Evolutionary conservation across 2,113 vertebrate genomes (phyloP).

Genomic region (Bungarus multicinctus): DNA sequence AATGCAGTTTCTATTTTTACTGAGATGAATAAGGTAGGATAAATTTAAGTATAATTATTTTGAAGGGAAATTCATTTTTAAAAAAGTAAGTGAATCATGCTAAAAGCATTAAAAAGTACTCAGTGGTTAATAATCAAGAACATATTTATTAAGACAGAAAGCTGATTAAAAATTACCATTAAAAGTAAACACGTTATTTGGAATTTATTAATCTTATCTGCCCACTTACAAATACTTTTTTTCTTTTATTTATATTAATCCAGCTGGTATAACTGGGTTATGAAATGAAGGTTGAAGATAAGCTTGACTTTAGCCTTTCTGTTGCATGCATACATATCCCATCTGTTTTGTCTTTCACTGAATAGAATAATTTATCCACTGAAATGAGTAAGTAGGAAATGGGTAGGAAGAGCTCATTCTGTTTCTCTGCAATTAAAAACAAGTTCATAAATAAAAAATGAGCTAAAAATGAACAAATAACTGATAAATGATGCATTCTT

Average conservation of each 20-base stretch:
- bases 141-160: background rate
- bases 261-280: background rate
- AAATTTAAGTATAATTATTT: background rate
- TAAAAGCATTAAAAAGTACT: background rate
- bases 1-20: background rate
- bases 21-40: background rate
- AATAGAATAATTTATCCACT: background rate
- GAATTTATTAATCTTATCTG: background rate
- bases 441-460: background rate
- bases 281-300: background rate
- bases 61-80: background rate
- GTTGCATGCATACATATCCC: background rate
- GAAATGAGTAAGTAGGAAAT: background rate
- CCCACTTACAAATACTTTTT: background rate
- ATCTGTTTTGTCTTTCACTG: background rate
- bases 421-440: background rate
- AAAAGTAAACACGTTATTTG: background rate
- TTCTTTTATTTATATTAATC: background rate
- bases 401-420: background rate
- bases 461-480: background rate
- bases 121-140: background rate
- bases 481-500: background rate
- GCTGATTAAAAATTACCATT: background rate
- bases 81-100: background rate
- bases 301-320: background rate